Conservation (phyloP, 2,797 vertebrate genomes). For the Channa striata region DNA sequence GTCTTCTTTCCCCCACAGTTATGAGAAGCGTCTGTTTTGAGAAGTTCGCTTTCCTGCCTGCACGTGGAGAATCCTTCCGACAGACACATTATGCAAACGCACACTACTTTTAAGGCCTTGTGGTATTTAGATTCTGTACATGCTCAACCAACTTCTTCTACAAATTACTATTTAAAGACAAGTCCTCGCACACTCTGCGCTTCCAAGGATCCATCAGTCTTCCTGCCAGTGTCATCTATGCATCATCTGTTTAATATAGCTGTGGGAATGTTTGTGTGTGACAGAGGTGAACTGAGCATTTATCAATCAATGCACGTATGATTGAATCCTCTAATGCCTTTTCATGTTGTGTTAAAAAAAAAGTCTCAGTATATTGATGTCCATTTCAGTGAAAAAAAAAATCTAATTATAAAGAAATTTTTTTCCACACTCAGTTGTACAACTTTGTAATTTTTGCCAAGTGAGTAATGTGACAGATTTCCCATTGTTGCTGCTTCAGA, state of each 20-base stretch:
- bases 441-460: not conserved
- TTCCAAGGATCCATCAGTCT: conserved; percentile 73
- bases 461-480: not conserved
- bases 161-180: conserved; percentile 8
- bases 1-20: conserved; percentile 78
- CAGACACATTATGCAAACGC: conserved; percentile 55
- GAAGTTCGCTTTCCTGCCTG: conserved; percentile 3
- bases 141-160: conserved; percentile 26
- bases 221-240: conserved; percentile 76
- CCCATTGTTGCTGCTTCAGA: too few relatives aligned
- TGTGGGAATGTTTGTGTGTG: conserved; percentile 23
- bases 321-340: conserved; percentile 56
- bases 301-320: conserved; percentile 47
- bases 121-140: conserved; percentile 1
- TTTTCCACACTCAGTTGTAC: conserved; percentile 52
- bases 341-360: conserved; percentile 38
- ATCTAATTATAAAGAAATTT: conserved; percentile 58
- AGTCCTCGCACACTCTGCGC: conserved; percentile 11
- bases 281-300: conserved; percentile 35
- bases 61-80: conserved; percentile 39
- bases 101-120: conserved; percentile 22
- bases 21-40: conserved; percentile 98
- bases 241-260: conserved; percentile 43
- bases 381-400: conserved; percentile 41
- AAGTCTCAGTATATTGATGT: conserved; percentile 31